Evolutionary conservation across 2,888 invertebrate genomes (phyloP), one percentile per base, ranked within the genome.

Genomic region (Cryptocephalus primarius): DNA sequence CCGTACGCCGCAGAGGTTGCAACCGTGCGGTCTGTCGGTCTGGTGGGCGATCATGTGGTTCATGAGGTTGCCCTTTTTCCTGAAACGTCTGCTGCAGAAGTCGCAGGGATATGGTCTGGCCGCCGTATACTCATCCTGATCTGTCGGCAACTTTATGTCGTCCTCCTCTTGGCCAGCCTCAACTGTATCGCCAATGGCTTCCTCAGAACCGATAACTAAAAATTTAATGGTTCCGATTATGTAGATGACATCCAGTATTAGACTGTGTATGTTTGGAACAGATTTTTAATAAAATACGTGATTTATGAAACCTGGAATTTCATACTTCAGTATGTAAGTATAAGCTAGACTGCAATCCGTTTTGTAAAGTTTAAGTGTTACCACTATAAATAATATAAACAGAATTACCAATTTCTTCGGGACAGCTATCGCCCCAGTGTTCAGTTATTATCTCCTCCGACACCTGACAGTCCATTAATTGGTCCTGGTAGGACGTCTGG

Each of bases 1-100:
- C 36, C 36, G n/a, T 13, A 85, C 83, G 0, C 88, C 88, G 62
- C 88, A 89, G 45, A 89, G 70, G 66, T 88, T 88, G 65, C 88
- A 89, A 10, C 83, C 82, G 64, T 87, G 85, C 2, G 88, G 86
- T 8, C 87, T 75, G 67, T 88, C 88, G 42, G 83, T 86, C 68
- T 88, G 88, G 69, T 89, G 88, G 0, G 87, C 84, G 8, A 88
- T 82, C 86, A 89, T 88, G 64, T 89, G 89, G 67, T 85, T 87
- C 81, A 87, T 85, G 1, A 89, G 73, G 51, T 85, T 87, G 4
- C 83, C 83, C 63, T 88, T 88, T 63, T 88, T 88, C 39, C 87
- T 80, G 67, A 89, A 89, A 50, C 88, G 75, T 1, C 88, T 77
- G 51, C 86, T 87, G 64, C 89, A 89, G 66, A 88, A 88, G 65